These are phyloP conservation scores for Buteo buteo DNA, from an alignment of 2,113 vertebrate genomes.

Conservation along the genomic window DNA sequence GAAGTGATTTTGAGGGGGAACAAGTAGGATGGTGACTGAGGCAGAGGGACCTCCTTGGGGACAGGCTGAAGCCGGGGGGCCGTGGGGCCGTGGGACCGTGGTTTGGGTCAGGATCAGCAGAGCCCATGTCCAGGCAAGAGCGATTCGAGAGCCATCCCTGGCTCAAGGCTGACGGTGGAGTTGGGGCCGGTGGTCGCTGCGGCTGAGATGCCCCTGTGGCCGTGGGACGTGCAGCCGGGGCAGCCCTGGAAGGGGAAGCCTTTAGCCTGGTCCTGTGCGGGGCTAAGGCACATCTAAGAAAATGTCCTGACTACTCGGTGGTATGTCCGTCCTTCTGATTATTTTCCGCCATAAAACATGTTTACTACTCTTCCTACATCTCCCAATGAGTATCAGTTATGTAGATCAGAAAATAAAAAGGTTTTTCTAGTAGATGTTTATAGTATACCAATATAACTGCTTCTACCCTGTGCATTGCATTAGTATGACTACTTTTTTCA, in stretches of 20 bases:
- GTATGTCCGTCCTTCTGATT: not conserved
- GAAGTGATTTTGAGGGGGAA: not conserved
- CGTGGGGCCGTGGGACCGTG: accelerated
- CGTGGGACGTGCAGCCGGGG: accelerated
- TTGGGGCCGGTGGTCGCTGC: not conserved
- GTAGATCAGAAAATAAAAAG: not conserved
- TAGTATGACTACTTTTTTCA: not conserved
- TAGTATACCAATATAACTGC: not conserved
- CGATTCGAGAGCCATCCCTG: accelerated
- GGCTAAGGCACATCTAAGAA: not conserved
- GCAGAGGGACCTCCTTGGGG: not conserved
- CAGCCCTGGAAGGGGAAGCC: not conserved
- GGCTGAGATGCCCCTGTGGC: accelerated
- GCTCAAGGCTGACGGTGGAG: accelerated
- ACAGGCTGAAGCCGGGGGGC: not conserved
- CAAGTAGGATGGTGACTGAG: not conserved
- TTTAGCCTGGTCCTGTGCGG: not conserved
- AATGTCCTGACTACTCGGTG: accelerated
- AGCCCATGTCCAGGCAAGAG: accelerated
- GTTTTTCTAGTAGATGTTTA: not conserved
- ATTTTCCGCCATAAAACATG: not conserved
- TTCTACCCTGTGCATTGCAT: not conserved
- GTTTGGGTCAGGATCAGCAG: not conserved
- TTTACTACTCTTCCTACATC: not conserved
- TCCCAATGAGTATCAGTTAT: not conserved